These are phyloP conservation scores for Myzus persicae DNA, from an alignment of 1,140 invertebrate species.

Conservation along the genomic window DNA sequence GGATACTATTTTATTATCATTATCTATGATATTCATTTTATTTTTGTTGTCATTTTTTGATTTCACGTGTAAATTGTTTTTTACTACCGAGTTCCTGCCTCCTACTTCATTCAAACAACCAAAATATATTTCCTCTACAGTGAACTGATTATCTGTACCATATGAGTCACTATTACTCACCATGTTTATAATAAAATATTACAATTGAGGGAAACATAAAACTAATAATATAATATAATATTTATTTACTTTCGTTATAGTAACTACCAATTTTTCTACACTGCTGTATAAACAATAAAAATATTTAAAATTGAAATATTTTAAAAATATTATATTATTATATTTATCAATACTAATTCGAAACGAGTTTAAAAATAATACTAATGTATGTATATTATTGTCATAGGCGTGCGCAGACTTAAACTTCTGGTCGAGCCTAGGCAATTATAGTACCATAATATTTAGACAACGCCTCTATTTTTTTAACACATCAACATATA, in stretches of 20 bases:
- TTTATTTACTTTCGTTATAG: constrained; percentile 17
- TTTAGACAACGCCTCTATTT: too few relatives aligned
- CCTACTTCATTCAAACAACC: background rate
- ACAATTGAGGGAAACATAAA: constrained; percentile 11
- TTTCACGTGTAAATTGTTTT: constrained; percentile 3
- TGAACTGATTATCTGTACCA: background rate
- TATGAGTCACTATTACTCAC: constrained; percentile 22
- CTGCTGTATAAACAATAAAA: background rate
- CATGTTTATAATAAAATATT: background rate
- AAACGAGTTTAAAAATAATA: constrained; percentile 1
- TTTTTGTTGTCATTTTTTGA: background rate
- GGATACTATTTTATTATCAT: background rate
- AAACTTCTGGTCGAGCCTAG: too few relatives aligned
- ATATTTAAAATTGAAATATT: too few relatives aligned
- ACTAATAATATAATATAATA: constrained; percentile 5
- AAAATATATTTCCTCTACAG: constrained; percentile 19
- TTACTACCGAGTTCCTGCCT: constrained; percentile 11
- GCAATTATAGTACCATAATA: too few relatives aligned
- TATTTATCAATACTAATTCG: constrained; percentile 6
- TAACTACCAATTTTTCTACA: background rate
- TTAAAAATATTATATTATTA: background rate
- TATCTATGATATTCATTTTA: background rate
- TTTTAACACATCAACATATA: too few relatives aligned
- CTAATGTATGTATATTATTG: too few relatives aligned
- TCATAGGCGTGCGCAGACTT: too few relatives aligned